These are phyloP conservation scores for Halictus rubicundus DNA, from an alignment of 1,140 invertebrate species.

Conservation along the genomic window DNA sequence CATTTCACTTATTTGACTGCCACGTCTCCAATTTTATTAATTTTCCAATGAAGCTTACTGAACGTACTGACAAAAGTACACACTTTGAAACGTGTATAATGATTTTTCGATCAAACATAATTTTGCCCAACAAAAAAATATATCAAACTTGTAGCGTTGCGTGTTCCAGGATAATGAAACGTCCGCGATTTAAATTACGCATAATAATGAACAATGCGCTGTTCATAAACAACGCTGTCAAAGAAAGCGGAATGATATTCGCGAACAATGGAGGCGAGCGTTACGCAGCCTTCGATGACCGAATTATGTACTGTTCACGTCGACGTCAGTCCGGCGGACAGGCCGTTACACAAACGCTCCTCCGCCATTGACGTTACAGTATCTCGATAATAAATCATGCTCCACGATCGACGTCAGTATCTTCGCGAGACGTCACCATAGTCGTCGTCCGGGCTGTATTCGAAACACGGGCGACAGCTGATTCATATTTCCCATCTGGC, in stretches of 20 bases:
- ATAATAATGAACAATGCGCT: too few relatives aligned
- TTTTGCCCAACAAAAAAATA: too few relatives aligned
- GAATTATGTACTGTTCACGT: not conserved
- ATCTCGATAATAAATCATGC: conserved; percentile 4
- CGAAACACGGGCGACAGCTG: not conserved
- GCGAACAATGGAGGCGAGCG: not conserved
- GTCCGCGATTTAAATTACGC: too few relatives aligned
- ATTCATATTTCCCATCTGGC: not conserved
- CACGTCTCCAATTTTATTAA: too few relatives aligned
- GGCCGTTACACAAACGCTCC: not conserved
- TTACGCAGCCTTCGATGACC: not conserved
- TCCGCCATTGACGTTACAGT: not conserved
- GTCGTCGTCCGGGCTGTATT: not conserved
- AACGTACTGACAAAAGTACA: too few relatives aligned
- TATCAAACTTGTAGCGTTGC: too few relatives aligned
- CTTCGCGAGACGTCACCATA: not conserved
- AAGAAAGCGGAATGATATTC: not conserved
- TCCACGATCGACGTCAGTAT: not conserved
- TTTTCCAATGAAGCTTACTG: too few relatives aligned
- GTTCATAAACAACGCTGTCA: not conserved
- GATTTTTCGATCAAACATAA: too few relatives aligned
- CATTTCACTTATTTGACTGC: too few relatives aligned
- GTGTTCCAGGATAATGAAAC: too few relatives aligned
- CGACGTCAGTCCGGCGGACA: not conserved
- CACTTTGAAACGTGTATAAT: too few relatives aligned